Base-by-base conservation (phyloP, 2,797 vertebrate species). In the Pseudopleuronectes americanus region DNA sequence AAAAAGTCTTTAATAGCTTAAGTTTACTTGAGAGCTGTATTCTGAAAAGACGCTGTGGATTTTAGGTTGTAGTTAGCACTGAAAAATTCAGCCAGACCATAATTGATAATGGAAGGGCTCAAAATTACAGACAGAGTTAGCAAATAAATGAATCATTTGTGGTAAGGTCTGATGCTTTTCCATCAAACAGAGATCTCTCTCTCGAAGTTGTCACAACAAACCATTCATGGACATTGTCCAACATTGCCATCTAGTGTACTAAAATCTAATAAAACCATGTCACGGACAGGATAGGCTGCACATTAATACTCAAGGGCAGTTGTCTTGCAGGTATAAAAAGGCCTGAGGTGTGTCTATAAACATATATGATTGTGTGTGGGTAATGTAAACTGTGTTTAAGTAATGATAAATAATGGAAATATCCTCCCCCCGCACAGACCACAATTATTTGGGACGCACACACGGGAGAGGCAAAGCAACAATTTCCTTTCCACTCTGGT, bases 381-480 rank as follows among this genome's bases (percentile, higher is more conserved):
- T 38, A 38, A 38, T 38, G 36, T 38, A 38, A 38, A 13, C 9
- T 38, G 36, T 19, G 17, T 45, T 5, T 45, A 17, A 17, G 17
- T 45, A 19, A 45, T 77, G 8, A 38, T 57, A 21, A 68, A 60
- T 65, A 68, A 55, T 76, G 5, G 33, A 26, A 45, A 9, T 68
- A 7, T 75, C 43, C 24, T 65, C 28, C n/a, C 26, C 71, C 69
- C 28, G 58, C 77, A 71, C 84, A 99, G 98, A 99, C 98, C 54
- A 99, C 98, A 65, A 99, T 99, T 92, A 99, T 99, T 88, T 99
- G 98, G 98, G 98, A 99, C 74, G 98, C 97, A 62, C 97, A 99
- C 90, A 99, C 97, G 0, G 98, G 97, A 8, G 98, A 99, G 92
- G 98, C 97, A 48, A 99, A 99, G 84, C 98, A 99, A 67, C 98